These are phyloP conservation scores for Poicephalus meyeri DNA, from an alignment of 2,113 vertebrate genomes.

Conservation along the genomic window DNA sequence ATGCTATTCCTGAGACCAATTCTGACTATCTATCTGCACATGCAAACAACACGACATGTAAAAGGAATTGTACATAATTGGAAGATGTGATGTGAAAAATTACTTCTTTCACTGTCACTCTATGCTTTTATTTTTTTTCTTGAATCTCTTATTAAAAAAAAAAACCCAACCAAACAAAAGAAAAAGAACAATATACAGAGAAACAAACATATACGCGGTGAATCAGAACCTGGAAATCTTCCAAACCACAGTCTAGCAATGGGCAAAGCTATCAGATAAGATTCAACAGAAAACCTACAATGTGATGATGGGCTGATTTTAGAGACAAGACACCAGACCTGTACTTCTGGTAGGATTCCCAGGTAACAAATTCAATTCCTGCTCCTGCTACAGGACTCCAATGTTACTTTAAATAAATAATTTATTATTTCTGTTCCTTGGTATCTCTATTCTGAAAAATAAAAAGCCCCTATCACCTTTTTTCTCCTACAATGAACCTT, in stretches of 20 bases:
- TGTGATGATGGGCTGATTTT: conserved; percentile 30
- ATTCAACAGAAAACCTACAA: not conserved
- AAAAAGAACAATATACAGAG: not conserved
- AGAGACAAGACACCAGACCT: not conserved
- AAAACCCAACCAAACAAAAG: not conserved
- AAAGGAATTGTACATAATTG: conserved; percentile 14
- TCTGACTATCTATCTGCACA: conserved; percentile 6
- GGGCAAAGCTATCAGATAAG: conserved; percentile 30
- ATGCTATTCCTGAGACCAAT: not conserved
- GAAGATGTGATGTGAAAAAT: conserved; percentile 43
- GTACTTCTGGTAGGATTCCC: not conserved
- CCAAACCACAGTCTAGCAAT: not conserved
- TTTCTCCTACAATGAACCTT: not conserved
- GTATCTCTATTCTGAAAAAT: not conserved
- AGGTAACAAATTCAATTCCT: not conserved
- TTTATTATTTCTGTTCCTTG: not conserved
- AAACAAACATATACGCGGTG: conserved; percentile 4
- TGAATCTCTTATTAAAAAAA: not conserved
- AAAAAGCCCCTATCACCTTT: fast-evolving
- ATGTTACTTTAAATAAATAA: not conserved
- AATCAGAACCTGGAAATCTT: conserved; percentile 11
- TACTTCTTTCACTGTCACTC: conserved; percentile 7
- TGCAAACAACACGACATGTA: not conserved
- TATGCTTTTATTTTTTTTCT: conserved; percentile 22
- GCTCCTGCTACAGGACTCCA: not conserved